Base-by-base conservation (phyloP, 2,888 invertebrate genomes). In the Dryomyza anilis region DNA sequence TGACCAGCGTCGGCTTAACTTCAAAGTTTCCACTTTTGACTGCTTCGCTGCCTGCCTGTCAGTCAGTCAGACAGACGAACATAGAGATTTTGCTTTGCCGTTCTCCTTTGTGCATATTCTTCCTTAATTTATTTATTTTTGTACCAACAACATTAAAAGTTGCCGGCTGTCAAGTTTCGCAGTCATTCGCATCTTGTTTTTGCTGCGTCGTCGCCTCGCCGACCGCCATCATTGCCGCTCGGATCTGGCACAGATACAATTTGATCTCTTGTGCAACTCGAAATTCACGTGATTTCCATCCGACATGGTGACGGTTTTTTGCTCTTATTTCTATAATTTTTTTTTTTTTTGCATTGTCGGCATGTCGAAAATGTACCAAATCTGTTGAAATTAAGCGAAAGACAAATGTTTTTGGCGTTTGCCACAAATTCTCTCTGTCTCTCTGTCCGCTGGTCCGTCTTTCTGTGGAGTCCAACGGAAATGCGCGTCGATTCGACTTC, bases 381-480 rank as follows among this genome's bases (percentile, higher is more conserved):
- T 76, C 78, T 76, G 76, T 76, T 76, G 76, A 77, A 77, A 77
- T 76, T 76, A 76, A 76, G 78, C 76, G 78, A n/a, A n/a, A 78
- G 78, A 76, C 76, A 76, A 76, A 76, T 76, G 77, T 74, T 76
- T 76, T 76, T 74, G 63, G 48, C 48, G 43, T 61, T 61, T n/a
- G n/a, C n/a, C n/a, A n/a, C n/a, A n/a, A n/a, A n/a, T n/a, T n/a
- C n/a, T n/a, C n/a, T n/a, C n/a, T n/a, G n/a, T n/a, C n/a, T n/a
- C n/a, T n/a, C n/a, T n/a, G n/a, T n/a, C n/a, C n/a, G n/a, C n/a
- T n/a, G n/a, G n/a, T n/a, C n/a, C n/a, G n/a, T n/a, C n/a, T n/a
- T n/a, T n/a, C n/a, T n/a, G n/a, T n/a, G n/a, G n/a, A n/a, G n/a
- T n/a, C n/a, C n/a, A n/a, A n/a, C n/a, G n/a, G n/a, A n/a, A n/a